These are phyloP conservation scores for Drosophila trapezifrons DNA, from an alignment of 1,140 invertebrate species.

Conservation along the genomic window DNA sequence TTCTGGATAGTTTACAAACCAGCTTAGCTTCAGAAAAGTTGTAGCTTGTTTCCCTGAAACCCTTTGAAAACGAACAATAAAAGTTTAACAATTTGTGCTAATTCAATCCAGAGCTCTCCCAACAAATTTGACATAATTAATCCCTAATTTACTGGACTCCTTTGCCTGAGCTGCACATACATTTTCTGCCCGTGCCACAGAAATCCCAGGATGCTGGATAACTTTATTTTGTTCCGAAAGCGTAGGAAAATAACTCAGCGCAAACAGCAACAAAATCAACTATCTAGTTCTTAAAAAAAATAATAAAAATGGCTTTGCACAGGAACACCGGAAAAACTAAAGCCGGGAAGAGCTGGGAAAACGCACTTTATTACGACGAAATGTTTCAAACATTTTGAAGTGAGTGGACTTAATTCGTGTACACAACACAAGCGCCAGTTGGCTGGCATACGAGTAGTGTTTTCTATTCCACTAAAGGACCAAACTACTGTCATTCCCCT, in stretches of 20 bases:
- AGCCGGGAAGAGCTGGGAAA: constrained; percentile 36
- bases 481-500: background rate
- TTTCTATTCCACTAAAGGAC: constrained; percentile 35
- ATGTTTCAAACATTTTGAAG: constrained; percentile 71
- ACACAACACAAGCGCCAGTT: constrained; percentile 40
- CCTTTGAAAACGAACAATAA: no score
- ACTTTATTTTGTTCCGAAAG: constrained; percentile 53
- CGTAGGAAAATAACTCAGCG: constrained; percentile 64
- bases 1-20: background rate
- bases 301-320: constrained; percentile 3
- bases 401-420: constrained; percentile 77
- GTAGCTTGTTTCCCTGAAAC: background rate
- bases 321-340: constrained; percentile 8
- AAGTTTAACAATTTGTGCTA: background rate
- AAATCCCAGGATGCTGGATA: constrained; percentile 48
- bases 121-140: constrained; percentile 18
- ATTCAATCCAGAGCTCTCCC: constrained; percentile 1
- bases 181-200: constrained; percentile 21
- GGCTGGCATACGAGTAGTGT: constrained; percentile 17
- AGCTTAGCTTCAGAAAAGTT: background rate
- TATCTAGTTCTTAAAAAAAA: constrained; percentile 17
- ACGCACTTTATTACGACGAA: constrained; percentile 76
- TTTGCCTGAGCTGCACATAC: background rate
- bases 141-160: background rate
- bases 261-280: constrained; percentile 30